A percentile compares a stretch with the other conserved stretches of the same genome.
These are phyloP conservation scores for Rhipidura dahli DNA, from an alignment of 2,113 vertebrate genomes.

Conservation along the genomic window DNA sequence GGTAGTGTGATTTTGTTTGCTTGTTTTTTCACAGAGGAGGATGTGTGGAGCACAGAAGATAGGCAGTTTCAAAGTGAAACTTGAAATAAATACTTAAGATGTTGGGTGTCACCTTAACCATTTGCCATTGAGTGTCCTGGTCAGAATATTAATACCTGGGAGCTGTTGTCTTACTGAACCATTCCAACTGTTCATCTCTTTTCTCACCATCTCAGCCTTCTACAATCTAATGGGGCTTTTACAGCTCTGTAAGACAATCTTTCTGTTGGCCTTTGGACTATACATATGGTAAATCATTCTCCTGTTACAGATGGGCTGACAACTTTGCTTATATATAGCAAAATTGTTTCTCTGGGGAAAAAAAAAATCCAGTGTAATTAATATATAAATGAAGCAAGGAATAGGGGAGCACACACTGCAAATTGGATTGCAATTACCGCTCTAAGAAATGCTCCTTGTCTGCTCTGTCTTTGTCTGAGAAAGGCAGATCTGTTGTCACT, in stretches of 20 bases:
- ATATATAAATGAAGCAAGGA: slow-evolving; percentile 8
- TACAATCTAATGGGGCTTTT: background rate
- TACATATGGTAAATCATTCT: background rate
- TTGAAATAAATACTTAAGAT: background rate
- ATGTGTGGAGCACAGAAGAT: background rate
- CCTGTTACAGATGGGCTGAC: background rate
- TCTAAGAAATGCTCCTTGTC: background rate
- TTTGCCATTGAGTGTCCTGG: background rate
- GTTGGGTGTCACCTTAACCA: background rate
- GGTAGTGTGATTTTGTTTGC: background rate
- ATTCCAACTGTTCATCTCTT: background rate
- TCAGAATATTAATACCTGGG: background rate
- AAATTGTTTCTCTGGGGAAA: background rate
- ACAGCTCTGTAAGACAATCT: background rate
- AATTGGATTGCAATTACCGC: background rate
- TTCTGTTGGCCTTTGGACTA: background rate
- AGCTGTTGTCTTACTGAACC: background rate
- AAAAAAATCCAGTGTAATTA: background rate
- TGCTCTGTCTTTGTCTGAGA: background rate
- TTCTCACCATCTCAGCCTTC: background rate
- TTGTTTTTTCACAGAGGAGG: background rate
- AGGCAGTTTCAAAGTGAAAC: background rate
- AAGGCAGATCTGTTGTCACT: background rate
- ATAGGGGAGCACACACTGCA: background rate
- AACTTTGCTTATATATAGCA: background rate